A percentile compares a stretch with the other conserved stretches of the same genome.
Conservation (phyloP, 1,140 invertebrate genomes). For the Drosophila sturtevanti region DNA sequence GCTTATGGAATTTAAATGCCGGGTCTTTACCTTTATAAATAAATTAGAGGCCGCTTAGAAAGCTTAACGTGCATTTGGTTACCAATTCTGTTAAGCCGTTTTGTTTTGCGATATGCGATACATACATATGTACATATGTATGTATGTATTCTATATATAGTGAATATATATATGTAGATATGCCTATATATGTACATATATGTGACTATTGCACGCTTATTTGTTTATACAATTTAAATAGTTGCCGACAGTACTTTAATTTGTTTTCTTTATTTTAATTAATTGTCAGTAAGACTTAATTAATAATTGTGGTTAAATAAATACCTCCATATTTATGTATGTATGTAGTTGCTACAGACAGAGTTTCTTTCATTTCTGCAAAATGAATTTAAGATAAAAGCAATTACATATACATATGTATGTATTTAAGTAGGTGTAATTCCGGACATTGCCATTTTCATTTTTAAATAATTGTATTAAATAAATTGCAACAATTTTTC, state of each 20-base stretch:
- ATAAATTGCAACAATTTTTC: slow-evolving; percentile 6
- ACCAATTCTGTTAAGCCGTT: slow-evolving; percentile 43
- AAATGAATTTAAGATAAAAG: slow-evolving; percentile 5
- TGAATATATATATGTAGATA: neutral
- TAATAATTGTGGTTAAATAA: slow-evolving; percentile 2
- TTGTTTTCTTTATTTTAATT: slow-evolving; percentile 11
- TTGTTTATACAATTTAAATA: slow-evolving; percentile 10
- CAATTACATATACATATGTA: neutral
- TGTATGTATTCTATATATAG: neutral
- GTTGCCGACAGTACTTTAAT: neutral
- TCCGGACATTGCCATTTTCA: slow-evolving; percentile 2
- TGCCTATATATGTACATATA: neutral
- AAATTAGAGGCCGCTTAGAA: slow-evolving; percentile 61
- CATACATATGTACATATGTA: neutral
- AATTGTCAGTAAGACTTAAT: neutral
- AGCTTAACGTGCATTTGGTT: slow-evolving; percentile 41
- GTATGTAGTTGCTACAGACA: neutral
- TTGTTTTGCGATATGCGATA: neutral
- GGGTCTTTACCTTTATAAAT: slow-evolving; percentile 71
- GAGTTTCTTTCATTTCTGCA: neutral
- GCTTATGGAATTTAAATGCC: slow-evolving; percentile 68
- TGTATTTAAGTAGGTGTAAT: neutral
- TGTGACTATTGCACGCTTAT: slow-evolving; percentile 4
- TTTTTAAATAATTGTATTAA: neutral
- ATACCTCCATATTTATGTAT: neutral